Base-by-base conservation (phyloP, 2,888 invertebrate genomes). In the Trypoxylon attenuatum region DNA sequence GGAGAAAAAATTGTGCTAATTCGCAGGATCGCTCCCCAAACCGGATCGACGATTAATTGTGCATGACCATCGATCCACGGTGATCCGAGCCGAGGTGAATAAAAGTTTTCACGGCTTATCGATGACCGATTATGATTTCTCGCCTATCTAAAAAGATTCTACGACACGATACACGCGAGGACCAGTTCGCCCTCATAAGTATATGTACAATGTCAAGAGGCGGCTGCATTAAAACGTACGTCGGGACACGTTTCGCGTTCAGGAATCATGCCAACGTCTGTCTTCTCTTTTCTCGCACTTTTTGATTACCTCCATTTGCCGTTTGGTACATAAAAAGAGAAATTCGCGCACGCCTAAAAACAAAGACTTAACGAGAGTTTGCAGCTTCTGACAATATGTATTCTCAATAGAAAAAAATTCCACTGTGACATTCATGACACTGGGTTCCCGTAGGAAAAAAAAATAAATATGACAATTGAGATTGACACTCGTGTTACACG, bases 141-240 rank as follows among this genome's bases (percentile, higher is more conserved):
- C 46, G 33, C 55, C 64, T 63, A 71, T 65, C 64, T 62, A 57
- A 61, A 51, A 49, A 62, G 51, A 65, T 50, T 64, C 70, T 58
- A 61, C 58, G 58, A 61, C 65, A 65, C 65, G 69, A 58, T 69
- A 62, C 57, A 70, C 51, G 60, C 55, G 56, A 53, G 64, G 54
- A 63, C 58, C 64, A 39, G 64, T 49, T 62, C 55, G 67, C 52
- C 41, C 62, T 58, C 58, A 52, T 43, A 52, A 52, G 54, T 33
- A 54, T 68, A 69, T 70, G 57, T 70, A 70, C 69, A 70, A 68
- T 39, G 6, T 51, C 42, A 54, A 53, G 55, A 62, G 67, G 62
- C 54, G 68, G 55, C 53, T 62, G 68, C 62, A 33, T 53, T 27
- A 51, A 33, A 56, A 69, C 68, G 60, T 51, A 68, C 63, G 56